Percentiles rank a stretch among this genome's conserved stretches.
phyloP scores from a whole-genome alignment of 2,888 invertebrate species.

The Pterostichus niger region DNA sequence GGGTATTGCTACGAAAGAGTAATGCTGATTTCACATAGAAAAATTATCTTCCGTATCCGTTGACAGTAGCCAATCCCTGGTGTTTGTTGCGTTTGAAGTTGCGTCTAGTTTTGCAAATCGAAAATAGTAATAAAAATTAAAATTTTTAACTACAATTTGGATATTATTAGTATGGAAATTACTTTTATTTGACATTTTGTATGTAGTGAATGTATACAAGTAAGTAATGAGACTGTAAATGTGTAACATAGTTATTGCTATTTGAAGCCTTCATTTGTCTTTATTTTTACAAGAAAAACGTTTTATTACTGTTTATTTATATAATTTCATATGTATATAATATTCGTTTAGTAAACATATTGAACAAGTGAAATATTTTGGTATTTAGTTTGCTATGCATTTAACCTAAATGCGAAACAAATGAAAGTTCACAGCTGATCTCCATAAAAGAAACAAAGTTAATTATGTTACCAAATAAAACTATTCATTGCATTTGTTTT shows the following conservation, averaged over 20 bases:
- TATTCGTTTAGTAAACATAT: background rate
- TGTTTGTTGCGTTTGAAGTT: slow-evolving; percentile 62
- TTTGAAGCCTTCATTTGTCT: slow-evolving; percentile 47
- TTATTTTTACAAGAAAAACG: background rate
- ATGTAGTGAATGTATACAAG: slow-evolving; percentile 30
- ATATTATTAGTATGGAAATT: slow-evolving; percentile 47
- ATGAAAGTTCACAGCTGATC: slow-evolving; percentile 48
- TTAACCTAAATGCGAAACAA: slow-evolving; percentile 45
- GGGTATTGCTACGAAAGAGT: no score
- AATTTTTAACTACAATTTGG: slow-evolving; percentile 44
- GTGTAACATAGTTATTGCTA: slow-evolving; percentile 6
- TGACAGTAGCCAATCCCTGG: slow-evolving; percentile 60
- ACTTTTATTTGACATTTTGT: slow-evolving; percentile 25
- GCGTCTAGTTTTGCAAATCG: slow-evolving; percentile 62
- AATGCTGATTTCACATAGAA: no score
- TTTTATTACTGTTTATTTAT: slow-evolving; percentile 1
- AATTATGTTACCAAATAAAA: background rate
- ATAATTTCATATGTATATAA: slow-evolving; percentile 30
- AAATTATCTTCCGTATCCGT: slow-evolving; percentile 38
- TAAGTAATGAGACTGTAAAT: slow-evolving; percentile 38
- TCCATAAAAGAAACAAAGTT: slow-evolving; percentile 26
- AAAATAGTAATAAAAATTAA: slow-evolving; percentile 61
- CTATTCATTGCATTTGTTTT: background rate
- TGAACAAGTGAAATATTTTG: background rate
- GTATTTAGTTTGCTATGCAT: background rate